Conservation (phyloP, 1,140 invertebrate species). For the Tachypleus tridentatus region DNA sequence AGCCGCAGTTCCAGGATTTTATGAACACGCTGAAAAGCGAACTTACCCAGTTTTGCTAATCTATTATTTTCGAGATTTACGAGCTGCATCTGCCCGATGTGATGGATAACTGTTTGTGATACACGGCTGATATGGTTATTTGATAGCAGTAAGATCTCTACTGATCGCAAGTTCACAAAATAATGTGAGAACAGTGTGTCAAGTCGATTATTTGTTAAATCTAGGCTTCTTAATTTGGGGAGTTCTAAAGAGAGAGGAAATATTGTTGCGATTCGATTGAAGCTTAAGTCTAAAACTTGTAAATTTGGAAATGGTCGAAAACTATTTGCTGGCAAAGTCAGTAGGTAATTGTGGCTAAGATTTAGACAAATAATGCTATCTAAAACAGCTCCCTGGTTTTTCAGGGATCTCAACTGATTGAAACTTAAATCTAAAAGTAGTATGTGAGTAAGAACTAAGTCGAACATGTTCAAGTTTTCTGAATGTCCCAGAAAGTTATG, state of each 20-base stretch:
- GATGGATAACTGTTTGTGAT: background rate
- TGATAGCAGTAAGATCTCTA: background rate
- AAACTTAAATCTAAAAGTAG: slow-evolving; percentile 6
- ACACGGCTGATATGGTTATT: slow-evolving; percentile 1
- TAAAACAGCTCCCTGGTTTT: background rate
- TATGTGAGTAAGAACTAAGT: background rate
- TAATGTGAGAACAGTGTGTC: background rate
- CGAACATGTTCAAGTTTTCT: slow-evolving; percentile 1
- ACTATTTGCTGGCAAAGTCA: background rate
- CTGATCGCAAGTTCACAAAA: background rate
- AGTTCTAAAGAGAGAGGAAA: slow-evolving; percentile 4
- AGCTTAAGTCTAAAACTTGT: background rate
- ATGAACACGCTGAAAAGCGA: background rate
- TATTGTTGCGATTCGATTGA: slow-evolving; percentile 1
- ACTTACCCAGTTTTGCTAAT: background rate
- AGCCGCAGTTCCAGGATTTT: slow-evolving; percentile 3
- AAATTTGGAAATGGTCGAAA: slow-evolving; percentile 4
- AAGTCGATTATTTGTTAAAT: slow-evolving; percentile 3
- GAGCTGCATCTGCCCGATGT: background rate
- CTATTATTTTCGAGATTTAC: slow-evolving; percentile 2
- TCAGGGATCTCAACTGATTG: slow-evolving; percentile 1
- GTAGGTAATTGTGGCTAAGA: slow-evolving; percentile 7
- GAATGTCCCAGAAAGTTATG: slow-evolving; percentile 3
- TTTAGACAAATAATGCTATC: slow-evolving; percentile 1
- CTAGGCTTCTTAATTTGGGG: background rate